Conservation (phyloP, 2,888 invertebrate species). For the Apodemia zela region DNA sequence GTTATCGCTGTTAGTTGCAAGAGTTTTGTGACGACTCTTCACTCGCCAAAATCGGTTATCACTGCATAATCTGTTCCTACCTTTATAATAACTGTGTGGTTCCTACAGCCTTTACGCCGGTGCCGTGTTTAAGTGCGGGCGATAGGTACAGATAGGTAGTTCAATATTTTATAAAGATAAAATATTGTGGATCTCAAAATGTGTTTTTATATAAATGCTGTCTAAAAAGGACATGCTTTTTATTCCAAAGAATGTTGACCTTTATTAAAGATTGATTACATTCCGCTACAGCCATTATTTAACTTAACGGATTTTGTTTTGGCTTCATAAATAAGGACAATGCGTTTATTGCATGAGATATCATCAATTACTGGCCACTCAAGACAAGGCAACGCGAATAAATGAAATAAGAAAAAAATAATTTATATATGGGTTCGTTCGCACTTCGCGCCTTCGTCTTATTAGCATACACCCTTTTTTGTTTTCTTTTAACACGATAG, state of each 20-base stretch:
- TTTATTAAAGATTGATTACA: background rate
- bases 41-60: too few species aligned
- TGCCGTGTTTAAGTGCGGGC: too few species aligned
- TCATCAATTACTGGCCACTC: slow-evolving; percentile 68
- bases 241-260: background rate
- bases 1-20: too few species aligned
- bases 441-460: slow-evolving; percentile 43
- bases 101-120: too few species aligned
- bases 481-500: background rate
- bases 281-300: background rate
- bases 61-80: too few species aligned
- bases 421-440: slow-evolving; percentile 38
- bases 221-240: too few species aligned
- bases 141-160: too few species aligned
- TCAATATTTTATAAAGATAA: too few species aligned
- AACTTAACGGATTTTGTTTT: slow-evolving; percentile 11
- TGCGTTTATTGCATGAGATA: slow-evolving; percentile 29
- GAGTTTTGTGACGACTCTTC: too few species aligned
- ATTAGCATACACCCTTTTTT: background rate
- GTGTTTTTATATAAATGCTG: too few species aligned
- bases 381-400: slow-evolving; percentile 47
- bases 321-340: slow-evolving; percentile 5
- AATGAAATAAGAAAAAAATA: slow-evolving; percentile 45
- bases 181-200: too few species aligned
- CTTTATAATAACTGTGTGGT: too few species aligned